These are phyloP conservation scores for Dasypogon diadema DNA, from an alignment of 2,888 invertebrate species.

Conservation along the genomic window DNA sequence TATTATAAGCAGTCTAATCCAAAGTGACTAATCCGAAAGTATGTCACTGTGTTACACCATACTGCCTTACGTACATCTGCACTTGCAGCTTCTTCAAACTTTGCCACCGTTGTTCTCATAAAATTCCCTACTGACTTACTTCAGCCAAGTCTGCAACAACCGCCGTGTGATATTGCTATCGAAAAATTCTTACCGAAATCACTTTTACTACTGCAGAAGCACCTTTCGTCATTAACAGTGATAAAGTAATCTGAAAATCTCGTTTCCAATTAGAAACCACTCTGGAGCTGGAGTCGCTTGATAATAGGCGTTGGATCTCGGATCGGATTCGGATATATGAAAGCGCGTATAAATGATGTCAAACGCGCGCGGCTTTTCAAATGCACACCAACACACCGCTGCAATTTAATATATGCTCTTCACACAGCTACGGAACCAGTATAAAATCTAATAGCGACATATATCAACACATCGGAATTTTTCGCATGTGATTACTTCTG, in stretches of 20 bases:
- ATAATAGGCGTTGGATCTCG: slow-evolving; percentile 14
- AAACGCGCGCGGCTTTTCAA: slow-evolving; percentile 48
- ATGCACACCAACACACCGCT: slow-evolving; percentile 4
- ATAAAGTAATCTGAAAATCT: slow-evolving; percentile 32
- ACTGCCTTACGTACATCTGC: too few species aligned
- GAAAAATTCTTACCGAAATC: neutral
- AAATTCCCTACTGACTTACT: too few species aligned
- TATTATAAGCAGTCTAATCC: too few species aligned
- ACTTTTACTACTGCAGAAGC: neutral
- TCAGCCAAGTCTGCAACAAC: too few species aligned
- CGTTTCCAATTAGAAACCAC: slow-evolving; percentile 20
- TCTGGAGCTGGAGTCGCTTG: neutral
- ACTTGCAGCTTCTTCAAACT: neutral
- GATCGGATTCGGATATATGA: too few species aligned
- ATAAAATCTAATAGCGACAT: neutral
- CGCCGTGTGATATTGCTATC: too few species aligned
- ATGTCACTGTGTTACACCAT: slow-evolving; percentile 45
- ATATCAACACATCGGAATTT: slow-evolving; percentile 40
- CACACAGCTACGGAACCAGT: neutral
- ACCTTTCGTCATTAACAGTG: neutral
- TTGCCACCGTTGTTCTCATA: neutral
- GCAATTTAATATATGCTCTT: neutral
- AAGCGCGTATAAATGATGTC: slow-evolving; percentile 45
- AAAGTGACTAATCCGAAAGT: slow-evolving; percentile 11
- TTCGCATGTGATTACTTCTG: slow-evolving; percentile 38